Evolutionary conservation across 2,888 invertebrate species (phyloP), one percentile per base, ranked within the genome.

Genomic region (Antheraea yamamai): DNA sequence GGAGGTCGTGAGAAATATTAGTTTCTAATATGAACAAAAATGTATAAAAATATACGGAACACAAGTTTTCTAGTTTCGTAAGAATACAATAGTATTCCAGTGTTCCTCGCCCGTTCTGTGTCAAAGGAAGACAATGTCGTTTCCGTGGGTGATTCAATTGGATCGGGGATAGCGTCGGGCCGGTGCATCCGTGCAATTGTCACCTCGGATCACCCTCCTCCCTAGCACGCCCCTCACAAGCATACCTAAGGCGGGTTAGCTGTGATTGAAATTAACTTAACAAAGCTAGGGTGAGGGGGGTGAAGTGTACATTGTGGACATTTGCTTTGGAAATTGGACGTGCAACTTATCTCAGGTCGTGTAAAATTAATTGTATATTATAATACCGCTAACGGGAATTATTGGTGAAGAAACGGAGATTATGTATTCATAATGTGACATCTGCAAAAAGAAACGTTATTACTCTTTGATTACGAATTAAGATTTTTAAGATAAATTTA

Each of bases 121-220:
- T 72, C 58, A 75, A 72, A 72, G 71, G 82, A 78, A 81, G 77
- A 79, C 64, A 79, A 81, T 84, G 87, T 88, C 85, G 85, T 79
- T 81, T 77, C 82, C 78, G 79, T 76, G 82, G 81, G 82, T 88
- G 87, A 89, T 89, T 88, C 89, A 85, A 88, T 89, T 86, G 84
- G 80, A 83, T 77, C 64, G 75, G 58, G 75, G 75, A 75, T 82
- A 80, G 81, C 76, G 80, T 61, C 35, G 35, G n/a, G 12, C 64
- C 52, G 78, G 79, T 79, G 81, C 83, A 78, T 77, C 77, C 77
- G 66, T 78, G 81, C 80, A 80, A 80, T 84, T 78, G 80, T 80
- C 79, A 81, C 76, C 81, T 80, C 77, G 78, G 78, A 83, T 83
- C 82, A 81, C 80, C 76, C 76, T 75, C 75, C 75, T n/a, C 71